Evolutionary conservation across 30 jellyfish, hydroid and myxozoan genomes (phyloP).

Genomic region (Pelagia noctiluca): DNA sequence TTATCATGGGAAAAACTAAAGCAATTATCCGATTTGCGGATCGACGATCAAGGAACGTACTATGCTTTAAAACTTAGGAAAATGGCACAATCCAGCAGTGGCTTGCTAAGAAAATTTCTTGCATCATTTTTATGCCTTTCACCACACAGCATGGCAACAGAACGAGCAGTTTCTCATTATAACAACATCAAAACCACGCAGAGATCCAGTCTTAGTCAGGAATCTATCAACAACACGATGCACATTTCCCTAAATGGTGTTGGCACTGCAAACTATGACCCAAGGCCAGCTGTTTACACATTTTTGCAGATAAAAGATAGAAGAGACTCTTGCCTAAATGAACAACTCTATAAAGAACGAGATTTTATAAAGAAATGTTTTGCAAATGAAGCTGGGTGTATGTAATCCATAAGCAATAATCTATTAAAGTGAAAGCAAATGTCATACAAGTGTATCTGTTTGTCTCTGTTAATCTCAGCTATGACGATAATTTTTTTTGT

Average conservation of each 20-base stretch:
- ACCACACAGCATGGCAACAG: slow-evolving; percentile 70
- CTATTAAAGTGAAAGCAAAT: too few relatives aligned
- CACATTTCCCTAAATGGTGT: slow-evolving; percentile 25
- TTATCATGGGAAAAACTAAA: too few relatives aligned
- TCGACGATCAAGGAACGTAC: slow-evolving; percentile 26
- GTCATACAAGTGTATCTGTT: too few relatives aligned
- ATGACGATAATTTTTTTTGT: too few relatives aligned
- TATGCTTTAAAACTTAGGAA: slow-evolving; percentile 50
- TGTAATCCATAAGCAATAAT: too few relatives aligned
- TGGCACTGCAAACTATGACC: slow-evolving; percentile 56
- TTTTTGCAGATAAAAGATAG: slow-evolving; percentile 25
- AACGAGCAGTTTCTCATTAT: slow-evolving; percentile 40
- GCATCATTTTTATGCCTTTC: slow-evolving; percentile 32
- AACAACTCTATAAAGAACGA: neutral
- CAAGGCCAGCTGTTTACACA: slow-evolving; percentile 46
- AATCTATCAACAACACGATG: slow-evolving; percentile 11
- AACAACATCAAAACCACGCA: slow-evolving; percentile 31
- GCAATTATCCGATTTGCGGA: too few relatives aligned
- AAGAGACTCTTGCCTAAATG: neutral
- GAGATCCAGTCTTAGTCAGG: slow-evolving; percentile 24
- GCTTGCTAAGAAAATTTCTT: slow-evolving; percentile 47
- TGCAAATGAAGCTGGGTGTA: too few relatives aligned
- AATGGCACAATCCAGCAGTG: slow-evolving; percentile 43
- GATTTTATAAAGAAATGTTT: too few relatives aligned
- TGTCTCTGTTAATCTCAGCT: too few relatives aligned